Conservation (phyloP, 1,140 invertebrate species). For the Zaprionus camerounensis region DNA sequence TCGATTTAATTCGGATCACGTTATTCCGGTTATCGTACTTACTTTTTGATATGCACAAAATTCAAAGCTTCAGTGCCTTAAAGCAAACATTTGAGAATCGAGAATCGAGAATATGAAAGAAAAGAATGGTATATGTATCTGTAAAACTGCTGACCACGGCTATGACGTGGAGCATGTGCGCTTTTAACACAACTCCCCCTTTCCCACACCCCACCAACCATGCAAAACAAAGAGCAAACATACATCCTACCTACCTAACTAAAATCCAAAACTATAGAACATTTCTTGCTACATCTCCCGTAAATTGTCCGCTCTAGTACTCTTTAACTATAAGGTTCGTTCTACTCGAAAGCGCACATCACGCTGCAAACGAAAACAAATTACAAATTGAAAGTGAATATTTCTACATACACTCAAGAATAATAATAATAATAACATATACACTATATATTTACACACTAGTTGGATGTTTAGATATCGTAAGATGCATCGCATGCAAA, state of each 20-base stretch:
- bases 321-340: constrained; percentile 12
- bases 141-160: constrained; percentile 43
- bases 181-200: constrained; percentile 13
- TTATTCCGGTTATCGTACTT: constrained; percentile 41
- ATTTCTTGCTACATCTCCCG: constrained; percentile 7
- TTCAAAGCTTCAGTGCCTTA: constrained; percentile 83
- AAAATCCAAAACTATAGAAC: constrained; percentile 13
- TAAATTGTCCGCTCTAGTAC: constrained; percentile 28
- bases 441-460: constrained; percentile 76
- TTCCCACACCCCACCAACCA: background rate
- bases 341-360: constrained; percentile 52
- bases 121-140: constrained; percentile 27
- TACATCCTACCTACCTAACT: background rate
- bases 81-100: constrained; percentile 63
- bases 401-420: constrained; percentile 73
- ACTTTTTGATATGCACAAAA: constrained; percentile 77
- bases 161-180: constrained; percentile 43
- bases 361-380: constrained; percentile 41
- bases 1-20: constrained; percentile 15
- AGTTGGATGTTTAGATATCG: constrained; percentile 76
- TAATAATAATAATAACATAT: constrained; percentile 41
- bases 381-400: constrained; percentile 66
- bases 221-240: background rate
- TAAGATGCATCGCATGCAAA: constrained; percentile 51
- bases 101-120: constrained; percentile 34